Evolutionary conservation across 2,888 invertebrate species (phyloP), one percentile per base, ranked within the genome.

Genomic region (Nemotelus pantherinus): DNA sequence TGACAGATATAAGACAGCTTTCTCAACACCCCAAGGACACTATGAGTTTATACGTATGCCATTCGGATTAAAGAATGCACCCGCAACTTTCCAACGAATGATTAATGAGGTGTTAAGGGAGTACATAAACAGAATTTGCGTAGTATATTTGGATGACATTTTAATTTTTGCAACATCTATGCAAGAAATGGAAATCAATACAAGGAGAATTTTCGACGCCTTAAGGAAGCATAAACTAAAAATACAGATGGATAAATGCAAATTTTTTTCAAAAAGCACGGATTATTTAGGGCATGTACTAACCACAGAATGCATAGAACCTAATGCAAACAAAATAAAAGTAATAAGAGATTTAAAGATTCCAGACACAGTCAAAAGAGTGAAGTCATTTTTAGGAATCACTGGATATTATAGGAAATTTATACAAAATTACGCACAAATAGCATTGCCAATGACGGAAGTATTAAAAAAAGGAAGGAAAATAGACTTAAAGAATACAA

Each of bases 51-150:
- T 60, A 7, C 55, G 83, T 41, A 84, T 85, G 83, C 84, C 84
- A 0, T 84, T 86, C 78, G 86, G 83, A 3, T 82, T 87, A 9
- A 84, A 84, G 81, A 85, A 85, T 77, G 85, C 86, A 0, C 87
- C 87, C 0, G 63, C 68, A 7, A 70, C 70, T 4, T 70, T 70
- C 25, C 70, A 70, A 82, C 86, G 0, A 71, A 55, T 70, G 53
- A 70, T 70, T 39, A 70, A 70, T 55, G 43, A 70, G 55, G 55
- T 70, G n/a, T 55, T 86, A n/a, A 67, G 81, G 50, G 85, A 85
- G 2, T 67, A 53, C 3, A 77, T 77, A 72, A 79, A 80, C 47
- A 74, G 60, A 74, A 74, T 72, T 81, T 76, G 76, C 44, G 47
- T 76, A 71, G 75, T 67, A 39, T 84, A 83, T 77, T 81, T 70